Evolutionary conservation across 2,888 invertebrate genomes (phyloP), one percentile per base, ranked within the genome.

Genomic region (Tetranychus truncatus): DNA sequence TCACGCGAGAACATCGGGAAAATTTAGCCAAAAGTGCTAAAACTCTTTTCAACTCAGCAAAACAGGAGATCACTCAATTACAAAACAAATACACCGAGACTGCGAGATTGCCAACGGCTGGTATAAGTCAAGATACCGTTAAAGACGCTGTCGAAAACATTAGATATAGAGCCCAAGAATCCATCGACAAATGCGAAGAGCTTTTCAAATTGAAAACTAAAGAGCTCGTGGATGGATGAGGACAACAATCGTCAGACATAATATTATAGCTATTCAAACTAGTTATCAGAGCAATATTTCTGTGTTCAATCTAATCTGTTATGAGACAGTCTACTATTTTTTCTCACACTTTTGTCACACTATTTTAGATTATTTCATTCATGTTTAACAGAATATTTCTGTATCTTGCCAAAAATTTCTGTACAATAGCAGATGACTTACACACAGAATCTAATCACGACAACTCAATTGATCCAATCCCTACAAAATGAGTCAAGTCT

Each of bases 1-100:
- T 97, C 0, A 95, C 96, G 0, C 90, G 90, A 81, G 95, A 97
- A 82, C 91, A 95, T 81, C 86, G 96, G 78, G 95, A 95, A 84
- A 87, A 86, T 77, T 84, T 97, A 76, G 88, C 91, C 0, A 93
- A 92, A 84, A 91, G 88, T 85, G 95, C 95, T 0, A 94, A 92
- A 84, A 84, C 86, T 0, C 81, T 92, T 74, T 92, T 88, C 81
- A 87, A 90, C 5, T 91, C 90, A 82, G 89, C 90, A 78, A 88
- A 90, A 80, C 89, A 90, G 81, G 83, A 85, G 9, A 86, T 94
- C 74, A 88, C 88, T 81, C 89, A 91, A 77, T 85, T 89, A 1
- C 91, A 92, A 81, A 89, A 88, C 80, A 88, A 88, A 78, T 87
- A 86, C 76, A 82, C 89, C 0, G 91, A 89, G 80, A 87, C 87